phyloP scores from a whole-genome alignment of 2,797 vertebrate genomes.

The Anabas testudineus region DNA sequence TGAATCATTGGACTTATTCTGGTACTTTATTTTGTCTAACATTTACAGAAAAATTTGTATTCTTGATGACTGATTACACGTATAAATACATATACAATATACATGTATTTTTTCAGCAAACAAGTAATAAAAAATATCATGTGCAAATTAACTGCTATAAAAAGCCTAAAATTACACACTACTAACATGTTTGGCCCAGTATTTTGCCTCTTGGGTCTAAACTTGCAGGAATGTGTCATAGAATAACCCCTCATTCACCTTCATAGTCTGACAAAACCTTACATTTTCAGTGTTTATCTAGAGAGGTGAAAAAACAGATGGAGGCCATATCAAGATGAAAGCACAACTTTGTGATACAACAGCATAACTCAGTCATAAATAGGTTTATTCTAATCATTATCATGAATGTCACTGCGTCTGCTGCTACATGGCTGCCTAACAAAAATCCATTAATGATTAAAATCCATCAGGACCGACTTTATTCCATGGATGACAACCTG shows the following conservation, averaged over 20 bases:
- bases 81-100: too few species aligned
- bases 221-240: conserved; percentile 17
- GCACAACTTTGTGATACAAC: neutral
- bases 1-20: neutral
- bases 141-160: too few species aligned
- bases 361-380: too few species aligned
- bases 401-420: too few species aligned
- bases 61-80: too few species aligned
- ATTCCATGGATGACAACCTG: neutral
- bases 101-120: too few species aligned
- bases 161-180: neutral
- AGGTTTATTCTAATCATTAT: neutral
- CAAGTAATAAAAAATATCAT: too few species aligned
- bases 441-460: neutral
- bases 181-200: conserved; percentile 30
- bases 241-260: conserved; percentile 5
- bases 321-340: neutral
- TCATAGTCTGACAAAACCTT: neutral
- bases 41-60: too few species aligned
- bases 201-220: conserved; percentile 7
- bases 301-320: neutral
- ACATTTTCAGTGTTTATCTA: neutral
- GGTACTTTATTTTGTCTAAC: too few species aligned
- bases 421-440: neutral
- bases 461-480: too few species aligned